A percentile compares a stretch with the other conserved stretches of the same genome.
Conservation (phyloP, 2,888 invertebrate genomes). For the Diogma glabrata region DNA sequence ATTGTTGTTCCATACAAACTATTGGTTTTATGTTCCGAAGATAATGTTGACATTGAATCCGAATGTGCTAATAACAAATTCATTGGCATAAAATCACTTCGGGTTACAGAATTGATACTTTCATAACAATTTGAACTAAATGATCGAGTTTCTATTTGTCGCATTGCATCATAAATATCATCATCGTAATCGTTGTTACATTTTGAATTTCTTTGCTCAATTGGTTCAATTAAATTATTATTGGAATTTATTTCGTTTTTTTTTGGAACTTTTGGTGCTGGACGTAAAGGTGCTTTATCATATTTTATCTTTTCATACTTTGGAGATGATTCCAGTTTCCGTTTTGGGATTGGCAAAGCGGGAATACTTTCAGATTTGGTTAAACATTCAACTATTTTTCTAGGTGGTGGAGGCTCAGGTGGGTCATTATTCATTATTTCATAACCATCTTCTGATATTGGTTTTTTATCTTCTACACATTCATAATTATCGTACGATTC, state of each 20-base stretch:
- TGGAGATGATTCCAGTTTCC: conserved; percentile 21
- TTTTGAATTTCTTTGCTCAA: not conserved
- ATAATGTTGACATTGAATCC: conserved; percentile 33
- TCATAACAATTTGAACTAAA: conserved; percentile 34
- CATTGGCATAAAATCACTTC: conserved; percentile 16
- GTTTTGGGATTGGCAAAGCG: conserved; percentile 30
- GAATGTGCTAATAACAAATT: conserved; percentile 25
- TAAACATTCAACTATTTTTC: not conserved
- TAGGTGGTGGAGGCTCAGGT: conserved; percentile 16
- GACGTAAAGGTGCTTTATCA: conserved; percentile 22
- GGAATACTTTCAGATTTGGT: conserved; percentile 17
- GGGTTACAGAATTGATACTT: conserved; percentile 26
- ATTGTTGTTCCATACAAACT: conserved; percentile 33
- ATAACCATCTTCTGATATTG: conserved; percentile 27
- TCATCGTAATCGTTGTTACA: conserved; percentile 34
- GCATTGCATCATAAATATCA: conserved; percentile 52
- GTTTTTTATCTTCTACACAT: conserved; percentile 24
- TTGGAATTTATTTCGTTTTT: conserved; percentile 16
- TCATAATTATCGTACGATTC: conserved; percentile 30
- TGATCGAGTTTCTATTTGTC: conserved; percentile 30
- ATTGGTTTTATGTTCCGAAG: conserved; percentile 35
- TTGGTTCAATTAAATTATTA: conserved; percentile 16
- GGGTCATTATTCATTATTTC: conserved; percentile 32
- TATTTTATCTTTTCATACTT: conserved; percentile 20
- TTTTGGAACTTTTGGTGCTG: conserved; percentile 16